Base-by-base conservation (phyloP, 2,888 invertebrate genomes). In the Eugnorisma glareosa region DNA sequence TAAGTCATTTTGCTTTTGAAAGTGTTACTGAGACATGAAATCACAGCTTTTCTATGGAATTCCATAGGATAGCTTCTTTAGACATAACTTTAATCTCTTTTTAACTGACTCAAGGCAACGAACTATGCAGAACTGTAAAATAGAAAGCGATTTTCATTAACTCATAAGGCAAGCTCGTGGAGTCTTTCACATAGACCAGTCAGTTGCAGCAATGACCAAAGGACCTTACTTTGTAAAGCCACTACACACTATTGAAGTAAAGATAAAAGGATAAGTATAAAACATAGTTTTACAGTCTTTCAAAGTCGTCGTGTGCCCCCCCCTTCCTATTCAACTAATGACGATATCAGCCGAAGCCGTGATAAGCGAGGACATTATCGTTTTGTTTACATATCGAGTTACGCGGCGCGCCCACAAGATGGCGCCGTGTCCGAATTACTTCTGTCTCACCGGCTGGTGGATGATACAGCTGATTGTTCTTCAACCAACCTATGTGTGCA, bases 381-480 rank as follows among this genome's bases (percentile, higher is more conserved):
- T 77, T 73, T 75, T 86, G 85, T 88, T 88, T 85, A 88, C 86
- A 82, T 87, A 88, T 86, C 79, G 63, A n/a, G 81, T 88, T 85
- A 76, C 87, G 63, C 54, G 83, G 59, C 88, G 88, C 88, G 82
- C 87, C 87, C 81, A 82, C 86, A 88, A 88, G 83, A 88, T 88
- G 88, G 88, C 88, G 81, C 13, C 35, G n/a, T 11, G 35, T 1
- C 66, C 73, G 61, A 80, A 79, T 86, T 84, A 86, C 45, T 84
- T 86, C 70, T 72, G 67, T 40, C 54, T 82, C 72, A 78, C 69
- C 84, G 73, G 64, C 18, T 69, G 40, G 37, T n/a, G 35, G 28
- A 63, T 35, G 18, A 35, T 28, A 70, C 70, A 75, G 77, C 75
- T 84, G 64, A 75, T 75, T 72, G 40, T 61, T 35, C 61, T 21